Evolutionary conservation across 2,888 invertebrate genomes (phyloP).

Genomic region (Oligia fasciuncula): DNA sequence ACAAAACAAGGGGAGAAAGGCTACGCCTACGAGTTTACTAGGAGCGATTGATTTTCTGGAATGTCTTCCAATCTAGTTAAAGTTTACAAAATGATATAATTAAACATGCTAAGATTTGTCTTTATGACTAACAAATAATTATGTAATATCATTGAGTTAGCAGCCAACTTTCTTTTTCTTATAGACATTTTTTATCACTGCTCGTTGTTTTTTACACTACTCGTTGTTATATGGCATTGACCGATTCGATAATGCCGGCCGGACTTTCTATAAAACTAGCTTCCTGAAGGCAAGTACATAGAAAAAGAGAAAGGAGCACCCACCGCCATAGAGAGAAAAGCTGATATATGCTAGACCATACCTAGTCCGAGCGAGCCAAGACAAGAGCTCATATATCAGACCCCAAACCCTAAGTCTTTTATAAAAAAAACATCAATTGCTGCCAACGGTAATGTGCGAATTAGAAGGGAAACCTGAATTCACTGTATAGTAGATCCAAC

Average conservation of each 20-base stretch:
- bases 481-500: conserved; percentile 22
- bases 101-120: conserved; percentile 12
- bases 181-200: conserved; percentile 13
- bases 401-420: conserved; percentile 16
- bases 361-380: conserved; percentile 20
- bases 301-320: conserved; percentile 18
- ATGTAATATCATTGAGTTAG: conserved; percentile 33
- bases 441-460: conserved; percentile 12
- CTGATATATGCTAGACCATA: conserved; percentile 14
- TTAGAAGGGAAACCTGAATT: conserved; percentile 25
- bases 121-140: conserved; percentile 12
- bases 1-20: conserved; percentile 46
- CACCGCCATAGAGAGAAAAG: conserved; percentile 21
- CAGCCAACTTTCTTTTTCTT: conserved; percentile 17
- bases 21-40: conserved; percentile 36
- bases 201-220: conserved; percentile 1
- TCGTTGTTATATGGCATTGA: not conserved
- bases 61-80: conserved; percentile 60
- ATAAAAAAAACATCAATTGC: conserved; percentile 19
- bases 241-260: conserved; percentile 5
- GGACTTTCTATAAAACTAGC: conserved; percentile 23
- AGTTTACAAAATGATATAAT: conserved; percentile 23
- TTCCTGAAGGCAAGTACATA: conserved; percentile 22
- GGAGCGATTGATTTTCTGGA: conserved; percentile 50
- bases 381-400: conserved; percentile 20